Percentiles rank a stretch among this genome's conserved stretches.
Evolutionary conservation across 2,888 invertebrate genomes (phyloP).

Genomic region (Sicus ferrugineus): DNA sequence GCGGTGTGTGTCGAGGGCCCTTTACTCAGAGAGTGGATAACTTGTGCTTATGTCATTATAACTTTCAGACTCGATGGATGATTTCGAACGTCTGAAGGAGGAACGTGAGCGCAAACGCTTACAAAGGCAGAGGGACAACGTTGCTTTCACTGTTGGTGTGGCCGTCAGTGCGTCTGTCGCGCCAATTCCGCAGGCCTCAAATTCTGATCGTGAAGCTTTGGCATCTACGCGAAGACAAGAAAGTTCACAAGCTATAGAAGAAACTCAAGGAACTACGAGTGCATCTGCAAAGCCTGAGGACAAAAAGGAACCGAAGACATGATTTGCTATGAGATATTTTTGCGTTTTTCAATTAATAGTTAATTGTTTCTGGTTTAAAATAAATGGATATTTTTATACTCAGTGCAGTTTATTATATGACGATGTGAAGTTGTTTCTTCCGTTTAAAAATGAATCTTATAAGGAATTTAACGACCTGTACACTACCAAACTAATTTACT

Average conservation of each 20-base stretch:
- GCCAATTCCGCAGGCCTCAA: background rate
- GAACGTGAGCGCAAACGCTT: constrained; percentile 34
- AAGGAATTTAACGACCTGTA: too few relatives aligned
- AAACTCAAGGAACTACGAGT: background rate
- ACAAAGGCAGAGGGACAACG: constrained; percentile 17
- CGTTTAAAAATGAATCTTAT: too few relatives aligned
- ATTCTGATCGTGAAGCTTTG: background rate
- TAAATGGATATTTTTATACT: too few relatives aligned
- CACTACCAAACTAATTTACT: too few relatives aligned
- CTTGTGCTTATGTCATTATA: background rate
- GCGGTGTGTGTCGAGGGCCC: background rate
- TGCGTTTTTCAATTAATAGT: too few relatives aligned
- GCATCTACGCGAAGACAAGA: background rate
- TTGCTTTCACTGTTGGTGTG: constrained; percentile 1
- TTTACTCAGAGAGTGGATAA: too few relatives aligned
- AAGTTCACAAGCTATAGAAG: background rate
- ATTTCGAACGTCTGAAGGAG: constrained; percentile 38
- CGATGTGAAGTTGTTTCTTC: too few relatives aligned
- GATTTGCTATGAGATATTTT: too few relatives aligned
- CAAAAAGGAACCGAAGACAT: too few relatives aligned
- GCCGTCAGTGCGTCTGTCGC: background rate
- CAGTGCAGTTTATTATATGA: too few relatives aligned
- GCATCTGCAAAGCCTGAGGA: background rate
- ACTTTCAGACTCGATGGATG: constrained; percentile 10
- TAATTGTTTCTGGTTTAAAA: too few relatives aligned